These are phyloP conservation scores for Drosophila pachea DNA, from an alignment of 1,140 invertebrate genomes.

Conservation along the genomic window DNA sequence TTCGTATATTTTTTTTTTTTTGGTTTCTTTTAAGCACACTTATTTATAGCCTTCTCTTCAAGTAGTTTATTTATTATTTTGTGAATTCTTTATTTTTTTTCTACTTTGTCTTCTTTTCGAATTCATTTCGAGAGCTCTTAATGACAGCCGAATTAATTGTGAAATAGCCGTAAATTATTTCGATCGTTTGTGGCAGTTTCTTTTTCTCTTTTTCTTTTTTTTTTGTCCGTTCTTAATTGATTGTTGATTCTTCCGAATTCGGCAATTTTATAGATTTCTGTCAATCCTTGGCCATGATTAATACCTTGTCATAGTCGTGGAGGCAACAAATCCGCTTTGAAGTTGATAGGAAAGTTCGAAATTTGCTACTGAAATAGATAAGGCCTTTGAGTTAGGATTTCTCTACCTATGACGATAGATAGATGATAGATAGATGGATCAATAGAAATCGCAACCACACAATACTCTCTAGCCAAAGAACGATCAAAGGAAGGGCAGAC, in stretches of 20 bases:
- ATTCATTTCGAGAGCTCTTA: constrained; percentile 5
- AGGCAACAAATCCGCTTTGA: no score
- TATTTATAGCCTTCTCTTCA: constrained; percentile 55
- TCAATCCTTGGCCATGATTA: not conserved
- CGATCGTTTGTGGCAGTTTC: not conserved
- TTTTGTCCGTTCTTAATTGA: constrained; percentile 28
- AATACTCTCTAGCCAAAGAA: no score
- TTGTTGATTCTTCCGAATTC: constrained; percentile 1
- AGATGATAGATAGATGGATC: no score
- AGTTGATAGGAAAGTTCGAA: no score
- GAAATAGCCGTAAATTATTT: constrained; percentile 25
- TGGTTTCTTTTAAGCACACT: constrained; percentile 43
- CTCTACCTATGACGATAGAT: no score
- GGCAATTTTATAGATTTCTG: constrained; percentile 5
- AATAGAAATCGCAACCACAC: no score
- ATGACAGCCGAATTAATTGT: not conserved
- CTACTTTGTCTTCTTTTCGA: constrained; percentile 6
- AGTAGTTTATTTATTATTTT: constrained; percentile 48
- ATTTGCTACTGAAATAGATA: no score
- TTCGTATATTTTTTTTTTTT: no score
- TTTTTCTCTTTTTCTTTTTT: no score
- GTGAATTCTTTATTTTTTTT: constrained; percentile 30
- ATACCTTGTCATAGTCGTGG: no score
- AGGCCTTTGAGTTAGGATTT: no score
- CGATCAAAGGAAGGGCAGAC: no score